A percentile compares a stretch with the other conserved stretches of the same genome.
Conservation (phyloP, 2,888 invertebrate species). For the Tupiocoris notatus region DNA sequence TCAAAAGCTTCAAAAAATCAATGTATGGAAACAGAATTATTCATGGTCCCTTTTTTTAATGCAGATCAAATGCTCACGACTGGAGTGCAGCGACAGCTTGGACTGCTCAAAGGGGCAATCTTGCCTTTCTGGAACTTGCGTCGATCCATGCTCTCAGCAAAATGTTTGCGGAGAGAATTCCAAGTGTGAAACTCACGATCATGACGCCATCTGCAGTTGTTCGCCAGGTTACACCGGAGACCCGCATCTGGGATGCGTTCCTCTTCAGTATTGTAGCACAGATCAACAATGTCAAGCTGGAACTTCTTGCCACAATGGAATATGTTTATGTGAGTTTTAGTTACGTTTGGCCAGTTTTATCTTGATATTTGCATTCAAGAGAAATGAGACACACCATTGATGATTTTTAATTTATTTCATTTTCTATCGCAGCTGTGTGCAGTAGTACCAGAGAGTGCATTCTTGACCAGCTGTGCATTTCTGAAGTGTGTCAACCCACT, state of each 20-base stretch:
- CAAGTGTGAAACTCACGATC: constrained; percentile 71
- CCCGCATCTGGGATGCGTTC: constrained; percentile 79
- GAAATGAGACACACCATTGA: no score
- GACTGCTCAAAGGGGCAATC: constrained; percentile 70
- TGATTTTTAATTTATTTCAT: no score
- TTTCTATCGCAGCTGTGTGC: constrained; percentile 63
- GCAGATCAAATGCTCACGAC: constrained; percentile 64
- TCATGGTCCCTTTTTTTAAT: constrained; percentile 11
- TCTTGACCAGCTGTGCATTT: constrained; percentile 79
- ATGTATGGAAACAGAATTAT: constrained; percentile 11
- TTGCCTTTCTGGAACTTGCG: constrained; percentile 76
- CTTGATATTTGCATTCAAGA: no score
- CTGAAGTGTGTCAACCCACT: constrained; percentile 79
- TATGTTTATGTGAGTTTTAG: constrained; percentile 69
- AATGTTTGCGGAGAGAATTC: constrained; percentile 82
- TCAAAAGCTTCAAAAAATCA: not conserved
- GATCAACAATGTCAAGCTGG: constrained; percentile 81
- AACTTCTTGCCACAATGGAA: constrained; percentile 77
- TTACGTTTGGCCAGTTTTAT: no score
- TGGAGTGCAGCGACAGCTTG: constrained; percentile 75
- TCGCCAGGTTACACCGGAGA: constrained; percentile 81
- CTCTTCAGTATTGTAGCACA: constrained; percentile 76
- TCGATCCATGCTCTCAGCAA: constrained; percentile 75
- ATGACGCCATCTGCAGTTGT: constrained; percentile 80
- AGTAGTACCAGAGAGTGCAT: constrained; percentile 80